A percentile compares a stretch with the other conserved stretches of the same genome.
These are phyloP conservation scores for Natrix natrix DNA, from an alignment of 2,797 vertebrate genomes.

Conservation along the genomic window DNA sequence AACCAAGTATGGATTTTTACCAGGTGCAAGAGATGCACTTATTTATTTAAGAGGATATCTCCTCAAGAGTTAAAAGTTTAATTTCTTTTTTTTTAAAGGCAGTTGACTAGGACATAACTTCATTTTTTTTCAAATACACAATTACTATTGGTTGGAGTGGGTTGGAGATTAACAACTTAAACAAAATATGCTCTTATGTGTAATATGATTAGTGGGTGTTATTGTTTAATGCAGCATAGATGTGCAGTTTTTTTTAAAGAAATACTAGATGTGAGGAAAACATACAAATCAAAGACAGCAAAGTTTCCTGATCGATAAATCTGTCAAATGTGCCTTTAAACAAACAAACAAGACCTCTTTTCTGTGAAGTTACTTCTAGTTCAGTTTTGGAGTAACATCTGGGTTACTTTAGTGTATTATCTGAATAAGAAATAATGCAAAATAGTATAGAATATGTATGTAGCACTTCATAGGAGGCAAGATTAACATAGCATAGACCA, in stretches of 20 bases:
- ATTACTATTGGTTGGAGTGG: not conserved
- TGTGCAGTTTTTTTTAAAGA: not conserved
- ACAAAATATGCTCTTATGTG: not conserved
- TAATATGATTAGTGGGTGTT: not conserved
- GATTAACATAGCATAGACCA: slow-evolving; percentile 45
- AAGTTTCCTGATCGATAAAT: not conserved
- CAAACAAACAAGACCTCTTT: not conserved
- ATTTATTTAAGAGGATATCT: slow-evolving; percentile 13
- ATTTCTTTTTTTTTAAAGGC: not conserved
- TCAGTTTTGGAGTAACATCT: slow-evolving; percentile 63
- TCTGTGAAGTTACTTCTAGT: slow-evolving; percentile 18
- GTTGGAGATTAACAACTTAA: not conserved
- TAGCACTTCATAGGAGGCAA: slow-evolving; percentile 60
- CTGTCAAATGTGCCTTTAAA: not conserved
- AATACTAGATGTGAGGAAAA: slow-evolving; percentile 4
- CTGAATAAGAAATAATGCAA: slow-evolving; percentile 49
- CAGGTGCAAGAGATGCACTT: slow-evolving; percentile 40
- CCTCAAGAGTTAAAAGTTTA: not conserved
- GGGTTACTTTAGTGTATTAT: slow-evolving; percentile 52
- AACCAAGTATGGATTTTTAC: slow-evolving; percentile 56
- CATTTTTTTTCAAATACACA: not conserved
- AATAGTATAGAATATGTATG: slow-evolving; percentile 55
- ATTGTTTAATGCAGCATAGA: not conserved
- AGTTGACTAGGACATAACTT: not conserved
- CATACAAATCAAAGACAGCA: slow-evolving; percentile 19